Evolutionary conservation across 2,888 invertebrate genomes (phyloP).

Genomic region (Drosophila borealis): DNA sequence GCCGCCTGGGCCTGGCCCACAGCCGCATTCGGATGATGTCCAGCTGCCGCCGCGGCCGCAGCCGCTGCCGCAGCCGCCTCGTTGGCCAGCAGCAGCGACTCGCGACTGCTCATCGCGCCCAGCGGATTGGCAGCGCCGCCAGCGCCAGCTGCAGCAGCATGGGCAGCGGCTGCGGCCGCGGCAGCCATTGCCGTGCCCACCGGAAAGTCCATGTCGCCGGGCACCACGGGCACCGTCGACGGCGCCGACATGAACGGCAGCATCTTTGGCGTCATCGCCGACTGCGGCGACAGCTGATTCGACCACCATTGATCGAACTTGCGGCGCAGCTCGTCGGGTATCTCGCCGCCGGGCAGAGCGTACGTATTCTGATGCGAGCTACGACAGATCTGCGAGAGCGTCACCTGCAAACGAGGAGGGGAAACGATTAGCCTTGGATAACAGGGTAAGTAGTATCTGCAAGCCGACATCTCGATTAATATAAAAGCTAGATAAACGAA

Average conservation of each 20-base stretch:
- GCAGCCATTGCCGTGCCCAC: slow-evolving; percentile 85
- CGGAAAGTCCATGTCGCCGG: slow-evolving; percentile 83
- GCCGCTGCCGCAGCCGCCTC: slow-evolving; percentile 38
- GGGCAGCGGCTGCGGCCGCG: slow-evolving; percentile 86
- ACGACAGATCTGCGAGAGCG: slow-evolving; percentile 93
- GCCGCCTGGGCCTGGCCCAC: slow-evolving; percentile 55
- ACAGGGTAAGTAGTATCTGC: background rate
- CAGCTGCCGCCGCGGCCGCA: slow-evolving; percentile 72
- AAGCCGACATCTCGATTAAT: no score
- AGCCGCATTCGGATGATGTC: slow-evolving; percentile 71
- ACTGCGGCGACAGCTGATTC: slow-evolving; percentile 89
- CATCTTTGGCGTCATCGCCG: slow-evolving; percentile 86
- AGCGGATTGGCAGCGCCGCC: slow-evolving; percentile 63
- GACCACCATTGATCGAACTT: slow-evolving; percentile 97
- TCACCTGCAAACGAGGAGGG: slow-evolving; percentile 86
- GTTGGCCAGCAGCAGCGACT: slow-evolving; percentile 77
- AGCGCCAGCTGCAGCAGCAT: slow-evolving; percentile 76
- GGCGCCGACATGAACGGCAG: slow-evolving; percentile 85
- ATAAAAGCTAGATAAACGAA: no score
- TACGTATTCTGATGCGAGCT: slow-evolving; percentile 89
- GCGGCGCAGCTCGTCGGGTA: slow-evolving; percentile 92
- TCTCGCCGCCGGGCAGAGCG: slow-evolving; percentile 88
- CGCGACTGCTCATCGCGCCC: slow-evolving; percentile 72
- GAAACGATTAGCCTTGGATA: background rate
- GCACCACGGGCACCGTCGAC: slow-evolving; percentile 75